phyloP scores from a whole-genome alignment of 2,113 vertebrate species.

The Lynx canadensis region DNA sequence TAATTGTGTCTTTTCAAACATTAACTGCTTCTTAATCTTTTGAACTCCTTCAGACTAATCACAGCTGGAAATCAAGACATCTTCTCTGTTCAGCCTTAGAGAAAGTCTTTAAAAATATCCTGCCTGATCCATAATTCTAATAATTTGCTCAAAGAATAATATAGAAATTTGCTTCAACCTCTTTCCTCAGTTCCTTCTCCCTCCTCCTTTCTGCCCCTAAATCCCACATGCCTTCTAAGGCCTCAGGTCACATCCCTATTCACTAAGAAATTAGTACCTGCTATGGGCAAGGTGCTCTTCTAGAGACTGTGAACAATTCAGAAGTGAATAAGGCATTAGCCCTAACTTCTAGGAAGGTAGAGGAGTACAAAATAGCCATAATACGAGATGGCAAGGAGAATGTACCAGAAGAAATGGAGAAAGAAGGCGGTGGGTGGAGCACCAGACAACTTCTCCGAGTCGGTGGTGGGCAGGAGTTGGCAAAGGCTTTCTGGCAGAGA shows the following conservation, averaged over 20 bases:
- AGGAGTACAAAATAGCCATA: not conserved
- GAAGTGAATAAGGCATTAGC: not conserved
- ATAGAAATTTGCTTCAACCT: not conserved
- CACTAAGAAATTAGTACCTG: not conserved
- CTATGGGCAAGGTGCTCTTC: not conserved
- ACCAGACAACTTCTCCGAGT: not conserved
- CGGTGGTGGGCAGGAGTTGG: not conserved
- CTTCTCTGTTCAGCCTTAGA: not conserved
- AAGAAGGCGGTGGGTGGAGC: not conserved
- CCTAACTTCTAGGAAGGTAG: not conserved
- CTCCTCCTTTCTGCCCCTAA: not conserved
- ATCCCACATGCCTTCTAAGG: not conserved
- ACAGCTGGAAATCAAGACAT: not conserved
- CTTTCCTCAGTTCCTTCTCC: not conserved
- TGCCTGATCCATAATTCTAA: not conserved
- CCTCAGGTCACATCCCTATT: not conserved
- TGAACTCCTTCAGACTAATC: conserved; percentile 13
- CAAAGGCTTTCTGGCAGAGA: not conserved
- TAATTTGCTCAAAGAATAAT: not conserved
- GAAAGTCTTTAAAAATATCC: not conserved
- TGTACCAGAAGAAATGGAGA: not conserved
- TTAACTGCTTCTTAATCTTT: not conserved
- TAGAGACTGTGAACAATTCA: not conserved
- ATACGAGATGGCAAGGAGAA: not conserved
- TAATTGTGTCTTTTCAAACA: not conserved